phyloP scores from a whole-genome alignment of 2,113 vertebrate genomes.

The Alethe diademata region DNA sequence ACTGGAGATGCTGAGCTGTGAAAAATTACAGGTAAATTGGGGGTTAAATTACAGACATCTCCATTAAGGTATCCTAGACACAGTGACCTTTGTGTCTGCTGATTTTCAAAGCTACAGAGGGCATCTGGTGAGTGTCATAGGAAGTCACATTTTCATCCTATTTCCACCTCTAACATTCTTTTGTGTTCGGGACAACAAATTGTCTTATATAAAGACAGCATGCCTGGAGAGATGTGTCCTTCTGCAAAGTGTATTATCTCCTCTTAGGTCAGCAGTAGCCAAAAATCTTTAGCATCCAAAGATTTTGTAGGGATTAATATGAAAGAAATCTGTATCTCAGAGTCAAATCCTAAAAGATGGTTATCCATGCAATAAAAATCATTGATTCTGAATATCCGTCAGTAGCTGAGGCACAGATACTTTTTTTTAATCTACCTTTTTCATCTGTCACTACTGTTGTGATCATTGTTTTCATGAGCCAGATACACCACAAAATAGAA shows the following conservation, averaged over 20 bases:
- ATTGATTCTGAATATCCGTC: background rate
- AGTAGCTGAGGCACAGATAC: background rate
- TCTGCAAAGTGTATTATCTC: background rate
- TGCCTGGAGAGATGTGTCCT: background rate
- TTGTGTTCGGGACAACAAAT: background rate
- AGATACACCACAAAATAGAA: background rate
- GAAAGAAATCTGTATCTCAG: background rate
- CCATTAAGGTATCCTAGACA: background rate
- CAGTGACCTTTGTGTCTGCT: background rate
- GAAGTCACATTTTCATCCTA: background rate
- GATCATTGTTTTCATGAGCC: background rate
- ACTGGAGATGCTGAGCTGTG: background rate
- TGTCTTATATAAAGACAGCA: background rate
- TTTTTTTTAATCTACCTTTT: background rate
- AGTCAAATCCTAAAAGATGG: background rate
- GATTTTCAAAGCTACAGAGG: background rate
- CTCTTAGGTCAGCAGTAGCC: background rate
- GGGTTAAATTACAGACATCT: background rate
- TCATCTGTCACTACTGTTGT: background rate
- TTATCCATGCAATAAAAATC: background rate
- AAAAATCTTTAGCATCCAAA: background rate
- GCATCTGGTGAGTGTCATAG: background rate
- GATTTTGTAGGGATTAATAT: background rate
- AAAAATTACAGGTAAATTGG: slow-evolving; percentile 1
- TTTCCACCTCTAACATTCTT: background rate